These are phyloP conservation scores for Paradisaea rubra DNA, from an alignment of 2,113 vertebrate species.

Conservation along the genomic window DNA sequence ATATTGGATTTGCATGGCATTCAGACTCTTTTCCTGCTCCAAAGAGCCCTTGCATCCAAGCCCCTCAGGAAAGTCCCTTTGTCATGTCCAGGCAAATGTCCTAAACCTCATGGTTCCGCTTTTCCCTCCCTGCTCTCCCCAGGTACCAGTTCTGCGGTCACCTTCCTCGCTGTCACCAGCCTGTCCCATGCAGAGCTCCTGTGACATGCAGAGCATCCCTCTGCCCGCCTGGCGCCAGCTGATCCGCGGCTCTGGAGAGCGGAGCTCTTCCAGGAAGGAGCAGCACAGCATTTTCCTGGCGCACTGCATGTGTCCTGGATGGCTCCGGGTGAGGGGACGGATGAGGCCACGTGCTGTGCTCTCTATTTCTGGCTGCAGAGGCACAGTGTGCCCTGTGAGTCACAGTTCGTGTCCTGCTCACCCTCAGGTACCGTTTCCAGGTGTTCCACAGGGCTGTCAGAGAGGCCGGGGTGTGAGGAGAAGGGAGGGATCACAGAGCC, in stretches of 20 bases:
- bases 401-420: neutral
- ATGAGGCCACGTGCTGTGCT: neutral
- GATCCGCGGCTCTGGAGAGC: accelerated
- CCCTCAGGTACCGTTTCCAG: neutral
- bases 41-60: neutral
- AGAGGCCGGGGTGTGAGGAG: neutral
- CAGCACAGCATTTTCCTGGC: neutral
- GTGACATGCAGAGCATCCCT: neutral
- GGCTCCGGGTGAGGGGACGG: neutral
- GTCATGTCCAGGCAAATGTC: neutral
- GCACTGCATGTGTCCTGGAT: accelerated
- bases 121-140: neutral
- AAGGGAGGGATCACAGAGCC: neutral
- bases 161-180: accelerated
- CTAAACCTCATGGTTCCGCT: neutral
- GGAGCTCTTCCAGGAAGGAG: neutral
- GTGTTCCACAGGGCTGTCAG: accelerated
- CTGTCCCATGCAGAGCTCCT: neutral
- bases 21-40: no score
- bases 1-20: neutral
- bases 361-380: neutral
- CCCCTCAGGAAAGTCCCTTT: neutral
- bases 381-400: neutral
- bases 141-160: accelerated
- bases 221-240: neutral